phyloP scores from a whole-genome alignment of 2,797 vertebrate species.

The Peromyscus melanophrys region DNA sequence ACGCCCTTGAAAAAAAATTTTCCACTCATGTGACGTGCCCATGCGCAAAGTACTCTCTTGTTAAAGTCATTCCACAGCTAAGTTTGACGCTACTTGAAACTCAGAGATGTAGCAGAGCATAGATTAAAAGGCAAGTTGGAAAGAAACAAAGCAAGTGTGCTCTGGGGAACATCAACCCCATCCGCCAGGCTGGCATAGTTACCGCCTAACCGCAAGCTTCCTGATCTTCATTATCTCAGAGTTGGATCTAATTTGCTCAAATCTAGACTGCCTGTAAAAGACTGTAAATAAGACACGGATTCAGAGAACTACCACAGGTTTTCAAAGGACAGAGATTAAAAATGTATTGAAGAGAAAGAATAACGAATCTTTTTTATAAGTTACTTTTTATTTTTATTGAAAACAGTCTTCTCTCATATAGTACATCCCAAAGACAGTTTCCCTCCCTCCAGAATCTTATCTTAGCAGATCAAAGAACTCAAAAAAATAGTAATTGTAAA shows the following conservation, averaged over 20 bases:
- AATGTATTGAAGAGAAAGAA: background rate
- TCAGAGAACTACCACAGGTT: background rate
- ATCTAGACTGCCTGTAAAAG: constrained; percentile 27
- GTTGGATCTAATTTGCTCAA: constrained; percentile 47
- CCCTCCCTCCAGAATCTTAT: background rate
- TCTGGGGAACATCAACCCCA: constrained; percentile 37
- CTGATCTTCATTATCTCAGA: background rate
- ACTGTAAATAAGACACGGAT: constrained; percentile 6
- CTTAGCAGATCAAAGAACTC: background rate
- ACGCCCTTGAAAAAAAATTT: background rate
- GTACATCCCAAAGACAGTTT: background rate
- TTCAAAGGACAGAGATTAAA: constrained; percentile 15
- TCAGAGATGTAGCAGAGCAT: background rate
- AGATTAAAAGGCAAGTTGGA: background rate
- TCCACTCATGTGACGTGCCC: background rate
- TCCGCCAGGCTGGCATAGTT: background rate
- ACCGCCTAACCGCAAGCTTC: constrained; percentile 35
- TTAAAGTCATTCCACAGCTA: background rate
- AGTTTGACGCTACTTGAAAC: background rate
- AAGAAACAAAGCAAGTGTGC: background rate
- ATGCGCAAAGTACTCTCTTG: background rate
- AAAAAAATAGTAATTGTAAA: background rate
- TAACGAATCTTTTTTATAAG: background rate
- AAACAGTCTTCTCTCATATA: background rate
- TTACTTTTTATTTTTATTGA: background rate